phyloP scores from a whole-genome alignment of 2,888 invertebrate species.

The Apamea anceps region DNA sequence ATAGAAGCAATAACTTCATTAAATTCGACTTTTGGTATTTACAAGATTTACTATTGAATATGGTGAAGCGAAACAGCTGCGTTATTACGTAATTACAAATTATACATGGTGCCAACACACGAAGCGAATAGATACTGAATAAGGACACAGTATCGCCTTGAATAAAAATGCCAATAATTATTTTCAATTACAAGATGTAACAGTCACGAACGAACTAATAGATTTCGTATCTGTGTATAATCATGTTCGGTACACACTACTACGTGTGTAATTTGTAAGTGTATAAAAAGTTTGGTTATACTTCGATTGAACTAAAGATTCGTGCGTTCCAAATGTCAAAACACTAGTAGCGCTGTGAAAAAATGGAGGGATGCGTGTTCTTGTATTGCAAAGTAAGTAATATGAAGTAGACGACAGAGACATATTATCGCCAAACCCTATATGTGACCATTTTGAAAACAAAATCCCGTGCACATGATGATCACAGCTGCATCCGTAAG shows the following conservation, averaged over 20 bases:
- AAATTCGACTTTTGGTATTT: slow-evolving; percentile 48
- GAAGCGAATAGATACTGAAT: slow-evolving; percentile 67
- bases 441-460: no score
- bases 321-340: slow-evolving; percentile 50
- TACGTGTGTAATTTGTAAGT: slow-evolving; percentile 31
- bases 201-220: slow-evolving; percentile 67
- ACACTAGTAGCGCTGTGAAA: slow-evolving; percentile 35
- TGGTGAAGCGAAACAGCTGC: slow-evolving; percentile 47
- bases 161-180: slow-evolving; percentile 75
- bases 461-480: no score
- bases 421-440: no score
- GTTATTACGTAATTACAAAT: slow-evolving; percentile 71
- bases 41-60: slow-evolving; percentile 30
- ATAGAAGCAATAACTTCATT: slow-evolving; percentile 48
- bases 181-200: slow-evolving; percentile 71
- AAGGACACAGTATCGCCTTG: slow-evolving; percentile 77
- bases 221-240: slow-evolving; percentile 53
- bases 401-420: background rate
- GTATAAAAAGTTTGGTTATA: slow-evolving; percentile 44
- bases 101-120: slow-evolving; percentile 69
- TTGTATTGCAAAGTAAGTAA: background rate
- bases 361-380: background rate
- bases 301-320: slow-evolving; percentile 29
- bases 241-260: slow-evolving; percentile 50
- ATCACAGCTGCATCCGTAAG: no score